A percentile compares a stretch with the other conserved stretches of the same genome.
These are phyloP conservation scores for Masticophis lateralis DNA, from an alignment of 2,797 vertebrate genomes.

Conservation along the genomic window DNA sequence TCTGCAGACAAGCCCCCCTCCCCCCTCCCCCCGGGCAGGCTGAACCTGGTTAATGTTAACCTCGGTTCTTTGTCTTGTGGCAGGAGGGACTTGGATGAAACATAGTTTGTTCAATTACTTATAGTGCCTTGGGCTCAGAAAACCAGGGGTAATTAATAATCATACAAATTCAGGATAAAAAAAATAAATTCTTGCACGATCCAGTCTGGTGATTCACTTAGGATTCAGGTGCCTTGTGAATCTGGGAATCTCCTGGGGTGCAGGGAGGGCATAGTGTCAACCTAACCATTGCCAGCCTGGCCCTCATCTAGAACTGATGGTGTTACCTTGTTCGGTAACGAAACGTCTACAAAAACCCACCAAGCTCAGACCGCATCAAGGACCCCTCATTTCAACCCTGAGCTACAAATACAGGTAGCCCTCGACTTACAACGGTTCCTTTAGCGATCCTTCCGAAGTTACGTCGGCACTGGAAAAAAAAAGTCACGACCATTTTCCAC, in stretches of 20 bases:
- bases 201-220: neutral
- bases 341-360: neutral
- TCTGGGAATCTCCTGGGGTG: no score
- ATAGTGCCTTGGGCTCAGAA: neutral
- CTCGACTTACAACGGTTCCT: neutral
- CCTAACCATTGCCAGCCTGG: neutral
- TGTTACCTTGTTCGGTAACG: neutral
- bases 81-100: neutral
- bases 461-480: fast-evolving
- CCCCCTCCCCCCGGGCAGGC: neutral
- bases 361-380: neutral
- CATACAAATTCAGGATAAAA: neutral
- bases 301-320: neutral
- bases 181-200: neutral
- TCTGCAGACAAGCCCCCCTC: neutral
- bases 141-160: neutral
- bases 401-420: neutral
- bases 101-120: neutral
- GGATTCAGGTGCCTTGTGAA: neutral
- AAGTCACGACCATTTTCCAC: neutral
- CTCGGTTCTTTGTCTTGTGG: neutral
- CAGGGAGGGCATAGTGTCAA: neutral
- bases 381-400: neutral
- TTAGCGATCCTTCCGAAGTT: neutral
- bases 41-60: neutral